Evolutionary conservation across 2,113 vertebrate genomes (phyloP), one percentile per base, ranked within the genome.

Genomic region (Apodemus sylvaticus): DNA sequence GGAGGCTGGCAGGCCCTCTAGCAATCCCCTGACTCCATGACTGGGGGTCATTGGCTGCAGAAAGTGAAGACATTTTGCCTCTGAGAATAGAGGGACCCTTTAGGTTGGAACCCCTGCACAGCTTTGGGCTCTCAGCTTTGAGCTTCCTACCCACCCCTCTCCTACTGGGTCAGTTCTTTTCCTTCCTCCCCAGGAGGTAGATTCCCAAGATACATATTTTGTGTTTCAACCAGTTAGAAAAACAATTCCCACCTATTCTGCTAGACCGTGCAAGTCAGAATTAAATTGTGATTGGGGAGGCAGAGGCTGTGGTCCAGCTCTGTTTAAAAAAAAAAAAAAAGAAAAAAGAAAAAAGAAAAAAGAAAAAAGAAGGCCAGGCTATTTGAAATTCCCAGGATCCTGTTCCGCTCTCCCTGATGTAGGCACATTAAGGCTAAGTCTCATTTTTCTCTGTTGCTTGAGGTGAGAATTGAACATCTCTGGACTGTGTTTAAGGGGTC

Each of bases 161-260:
- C 55, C 71, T 73, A 8, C n/a, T 20, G 22, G 51, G 10, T 83
- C 34, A 13, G 4, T 78, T 82, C 73, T 24, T 81, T 97, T 91
- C 39, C 66, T 64, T 85, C 7, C n/a, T 62, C 29, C 53, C 53
- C 55, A 81, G 17, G 29, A 39, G 71, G 13, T 11, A 45, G 70
- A 86, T 31, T 76, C 26, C 55, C 64, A 73, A 42, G 62, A 68
- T 51, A 88, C 86, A 60, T 70, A 85, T 83, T 94, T 66, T 95
- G 29, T 85, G 81, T 94, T 91, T 91, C n/a, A 71, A 1, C 11
- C 45, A 48, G 53, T 79, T 70, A 68, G 8, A 94, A 96, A 96
- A 71, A 90, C 16, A 68, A 14, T 51, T 89, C 45, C 36, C 77
- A 34, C 77, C 19, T 62, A 36, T 95, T 89, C 12, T 89, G 64